Percentiles rank a stretch among this genome's conserved stretches.
Evolutionary conservation across 2,113 vertebrate genomes (phyloP).

Genomic region (Catagonus wagneri): DNA sequence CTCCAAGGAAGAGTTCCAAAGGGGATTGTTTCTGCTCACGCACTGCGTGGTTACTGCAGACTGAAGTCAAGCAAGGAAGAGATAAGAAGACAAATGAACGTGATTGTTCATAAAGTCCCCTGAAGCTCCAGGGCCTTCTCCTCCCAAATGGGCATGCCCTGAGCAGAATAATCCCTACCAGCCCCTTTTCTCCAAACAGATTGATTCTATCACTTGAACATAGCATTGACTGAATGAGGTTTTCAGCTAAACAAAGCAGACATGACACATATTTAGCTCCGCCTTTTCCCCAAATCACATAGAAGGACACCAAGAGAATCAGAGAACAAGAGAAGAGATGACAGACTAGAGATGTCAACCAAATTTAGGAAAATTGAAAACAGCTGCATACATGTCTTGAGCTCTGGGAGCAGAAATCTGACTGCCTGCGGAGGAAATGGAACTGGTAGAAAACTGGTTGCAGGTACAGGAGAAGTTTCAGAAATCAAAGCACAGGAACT

Average conservation of each 20-base stretch:
- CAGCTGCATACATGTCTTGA: neutral
- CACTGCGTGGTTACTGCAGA: neutral
- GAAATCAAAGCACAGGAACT: neutral
- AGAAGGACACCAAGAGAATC: neutral
- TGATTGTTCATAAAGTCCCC: neutral
- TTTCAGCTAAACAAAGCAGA: neutral
- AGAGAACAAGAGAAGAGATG: neutral
- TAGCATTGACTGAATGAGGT: neutral
- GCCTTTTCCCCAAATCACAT: neutral
- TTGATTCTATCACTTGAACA: fast-evolving
- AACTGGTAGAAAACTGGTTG: neutral
- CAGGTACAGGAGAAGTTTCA: neutral
- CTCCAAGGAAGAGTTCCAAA: neutral
- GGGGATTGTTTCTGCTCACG: neutral
- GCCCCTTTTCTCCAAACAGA: neutral
- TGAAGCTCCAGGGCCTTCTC: neutral
- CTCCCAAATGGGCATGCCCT: neutral
- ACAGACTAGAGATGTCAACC: neutral
- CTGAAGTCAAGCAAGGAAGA: neutral
- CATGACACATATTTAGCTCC: neutral
- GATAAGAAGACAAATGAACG: neutral
- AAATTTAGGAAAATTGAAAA: neutral
- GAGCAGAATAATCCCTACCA: fast-evolving
- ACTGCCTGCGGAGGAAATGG: neutral
- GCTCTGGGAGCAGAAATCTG: neutral